Percentiles rank a stretch among this genome's conserved stretches.
Conservation (phyloP, 2,888 invertebrate species). For the Orthonychiurus folsomi region DNA sequence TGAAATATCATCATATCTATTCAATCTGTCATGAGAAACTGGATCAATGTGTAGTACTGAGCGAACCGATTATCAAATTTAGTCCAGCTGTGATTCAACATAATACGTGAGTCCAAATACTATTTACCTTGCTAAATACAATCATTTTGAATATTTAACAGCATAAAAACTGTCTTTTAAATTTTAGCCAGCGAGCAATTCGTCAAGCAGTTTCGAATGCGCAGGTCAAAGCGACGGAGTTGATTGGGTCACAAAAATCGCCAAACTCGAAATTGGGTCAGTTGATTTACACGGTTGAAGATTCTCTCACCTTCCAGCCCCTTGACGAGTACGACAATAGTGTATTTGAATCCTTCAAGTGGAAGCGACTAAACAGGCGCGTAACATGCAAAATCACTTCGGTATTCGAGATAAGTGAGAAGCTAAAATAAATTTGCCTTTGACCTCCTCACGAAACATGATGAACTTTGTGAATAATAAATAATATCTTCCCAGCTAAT, state of each 20-base stretch:
- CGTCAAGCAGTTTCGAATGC: conserved; percentile 24
- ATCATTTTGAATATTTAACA: background rate
- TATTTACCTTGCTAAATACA: background rate
- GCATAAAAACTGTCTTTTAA: background rate
- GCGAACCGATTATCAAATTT: conserved; percentile 25
- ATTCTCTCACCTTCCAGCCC: conserved; percentile 17
- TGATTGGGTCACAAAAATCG: conserved; percentile 19
- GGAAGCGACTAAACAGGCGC: conserved; percentile 24
- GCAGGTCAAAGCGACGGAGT: conserved; percentile 22
- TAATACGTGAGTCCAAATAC: conserved; percentile 18
- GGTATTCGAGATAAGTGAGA: conserved; percentile 24
- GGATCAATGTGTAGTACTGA: conserved; percentile 25
- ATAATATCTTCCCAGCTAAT: too few species aligned
- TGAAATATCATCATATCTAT: conserved; percentile 24
- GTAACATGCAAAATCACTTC: conserved; percentile 26
- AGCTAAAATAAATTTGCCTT: too few species aligned
- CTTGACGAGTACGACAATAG: conserved; percentile 22
- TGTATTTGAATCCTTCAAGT: conserved; percentile 27
- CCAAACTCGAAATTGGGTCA: conserved; percentile 19
- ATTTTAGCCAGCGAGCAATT: conserved; percentile 22
- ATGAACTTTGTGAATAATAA: too few species aligned
- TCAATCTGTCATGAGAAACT: conserved; percentile 27
- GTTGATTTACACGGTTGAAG: conserved; percentile 26
- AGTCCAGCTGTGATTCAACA: conserved; percentile 19
- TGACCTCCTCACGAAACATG: too few species aligned